Conservation (phyloP, 2,113 vertebrate species). For the Mobula birostris region DNA sequence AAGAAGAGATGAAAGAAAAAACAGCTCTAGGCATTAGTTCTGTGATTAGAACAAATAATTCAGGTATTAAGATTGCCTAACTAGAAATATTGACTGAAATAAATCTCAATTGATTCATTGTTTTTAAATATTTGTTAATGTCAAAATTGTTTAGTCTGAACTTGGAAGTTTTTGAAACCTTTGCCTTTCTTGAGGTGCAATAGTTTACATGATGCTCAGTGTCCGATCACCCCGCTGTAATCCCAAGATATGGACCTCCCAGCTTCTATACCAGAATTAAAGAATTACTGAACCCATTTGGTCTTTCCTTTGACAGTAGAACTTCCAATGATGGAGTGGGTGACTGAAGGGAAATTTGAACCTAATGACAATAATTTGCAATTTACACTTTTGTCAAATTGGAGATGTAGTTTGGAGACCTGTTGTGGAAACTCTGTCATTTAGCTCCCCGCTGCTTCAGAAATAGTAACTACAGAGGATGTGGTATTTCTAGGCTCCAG, state of each 20-base stretch:
- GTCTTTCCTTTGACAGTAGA: background rate
- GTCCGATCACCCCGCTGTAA: background rate
- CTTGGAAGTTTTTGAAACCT: background rate
- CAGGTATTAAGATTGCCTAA: background rate
- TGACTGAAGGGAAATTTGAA: background rate
- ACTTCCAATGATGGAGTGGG: background rate
- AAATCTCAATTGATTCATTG: background rate
- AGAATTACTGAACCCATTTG: background rate
- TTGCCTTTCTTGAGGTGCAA: background rate
- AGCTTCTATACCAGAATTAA: background rate
- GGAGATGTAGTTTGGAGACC: background rate
- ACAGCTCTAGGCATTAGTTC: background rate
- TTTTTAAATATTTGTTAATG: background rate
- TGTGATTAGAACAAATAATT: no score
- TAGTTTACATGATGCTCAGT: background rate
- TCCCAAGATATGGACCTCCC: background rate
- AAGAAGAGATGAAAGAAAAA: background rate
- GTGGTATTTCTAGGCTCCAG: no score
- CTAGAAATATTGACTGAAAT: background rate
- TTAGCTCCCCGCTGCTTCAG: background rate
- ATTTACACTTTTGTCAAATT: background rate
- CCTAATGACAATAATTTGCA: background rate
- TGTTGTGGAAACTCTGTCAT: background rate
- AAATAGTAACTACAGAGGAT: no score
- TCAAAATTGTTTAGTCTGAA: background rate